A percentile compares a stretch with the other conserved stretches of the same genome.
These are phyloP conservation scores for Melinaea marsaeus DNA, from an alignment of 2,888 invertebrate genomes.

Conservation along the genomic window DNA sequence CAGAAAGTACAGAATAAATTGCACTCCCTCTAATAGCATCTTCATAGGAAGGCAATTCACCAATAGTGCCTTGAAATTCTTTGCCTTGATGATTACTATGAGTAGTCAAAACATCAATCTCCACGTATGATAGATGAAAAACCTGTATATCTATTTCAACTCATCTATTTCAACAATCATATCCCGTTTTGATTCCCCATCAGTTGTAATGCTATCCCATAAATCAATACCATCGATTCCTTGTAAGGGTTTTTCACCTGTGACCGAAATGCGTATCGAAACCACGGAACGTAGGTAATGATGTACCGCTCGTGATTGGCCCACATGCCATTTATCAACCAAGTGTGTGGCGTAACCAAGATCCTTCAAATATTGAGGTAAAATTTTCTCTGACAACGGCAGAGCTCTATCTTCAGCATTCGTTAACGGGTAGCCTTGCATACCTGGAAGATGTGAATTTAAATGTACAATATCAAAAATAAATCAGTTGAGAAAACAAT, in stretches of 20 bases:
- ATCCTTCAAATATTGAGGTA: slow-evolving; percentile 80
- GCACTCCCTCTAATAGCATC: slow-evolving; percentile 45
- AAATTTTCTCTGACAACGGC: slow-evolving; percentile 67
- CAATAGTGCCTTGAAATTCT: slow-evolving; percentile 50
- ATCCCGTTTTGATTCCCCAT: slow-evolving; percentile 46
- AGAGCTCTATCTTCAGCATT: slow-evolving; percentile 65
- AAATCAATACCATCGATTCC: slow-evolving; percentile 59
- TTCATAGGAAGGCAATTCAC: slow-evolving; percentile 45
- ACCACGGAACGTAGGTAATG: slow-evolving; percentile 83
- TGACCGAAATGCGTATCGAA: slow-evolving; percentile 92
- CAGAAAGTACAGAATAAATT: slow-evolving; percentile 43
- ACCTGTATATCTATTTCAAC: slow-evolving; percentile 35
- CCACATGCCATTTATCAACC: slow-evolving; percentile 90
- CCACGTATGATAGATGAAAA: slow-evolving; percentile 50
- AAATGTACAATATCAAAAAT: too few relatives aligned
- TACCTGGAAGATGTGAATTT: slow-evolving; percentile 46
- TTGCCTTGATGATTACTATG: slow-evolving; percentile 50
- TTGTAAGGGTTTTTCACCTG: slow-evolving; percentile 45
- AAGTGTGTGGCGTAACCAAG: slow-evolving; percentile 86
- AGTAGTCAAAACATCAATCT: slow-evolving; percentile 42
- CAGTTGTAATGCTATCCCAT: slow-evolving; percentile 55
- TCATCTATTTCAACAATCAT: slow-evolving; percentile 62
- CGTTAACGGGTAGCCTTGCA: slow-evolving; percentile 67
- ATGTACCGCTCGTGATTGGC: slow-evolving; percentile 71
- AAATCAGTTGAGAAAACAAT: too few relatives aligned